Evolutionary conservation across 2,113 vertebrate species (phyloP), one percentile per base, ranked within the genome.

Genomic region (Octodon degus): DNA sequence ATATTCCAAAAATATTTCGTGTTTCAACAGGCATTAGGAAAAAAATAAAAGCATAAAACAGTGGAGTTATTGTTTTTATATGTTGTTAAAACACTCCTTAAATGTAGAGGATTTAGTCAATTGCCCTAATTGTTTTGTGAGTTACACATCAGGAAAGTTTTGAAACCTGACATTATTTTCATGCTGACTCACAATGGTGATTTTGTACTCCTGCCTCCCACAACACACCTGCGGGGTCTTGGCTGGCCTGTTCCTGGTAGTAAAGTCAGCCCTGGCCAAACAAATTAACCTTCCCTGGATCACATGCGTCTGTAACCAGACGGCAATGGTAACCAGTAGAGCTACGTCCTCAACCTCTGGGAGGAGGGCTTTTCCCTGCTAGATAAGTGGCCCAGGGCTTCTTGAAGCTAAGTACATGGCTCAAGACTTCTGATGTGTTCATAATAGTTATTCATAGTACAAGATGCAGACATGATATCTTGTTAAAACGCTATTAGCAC

Each of bases 1-100:
- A 96, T 81, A 81, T 86, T 93, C 47, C 93, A 94, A 93, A 40
- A 92, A 55, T 76, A 90, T 96, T 89, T 96, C 86, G 68, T 93
- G 10, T 60, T 76, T 91, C 68, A 82, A 37, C 32, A 67, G 20
- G 5, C 19, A 32, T 3, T 62, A 32, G 32, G n/a, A 10, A 88
- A 58, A 58, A 86, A 81, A 40, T 53, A 74, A 79, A 22, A 82
- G 7, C 16, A n/a, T 25, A 55, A 82, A 32, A 4, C 4, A 40
- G 3, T 55, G 68, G 72, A 79, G 16, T 65, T 70, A 20, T n/a
- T 58, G 4, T 43, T 9, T 86, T 27, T 65, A 37, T 8, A 32
- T 32, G 9, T 70, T 58, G 50, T 5, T 43, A 83, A 94, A 79
- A 47, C 14, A 68, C 74, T 22, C 37, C 32, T 63, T 22, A 90